These are phyloP conservation scores for Phthorimaea operculella DNA, from an alignment of 1,140 invertebrate species.

Conservation along the genomic window DNA sequence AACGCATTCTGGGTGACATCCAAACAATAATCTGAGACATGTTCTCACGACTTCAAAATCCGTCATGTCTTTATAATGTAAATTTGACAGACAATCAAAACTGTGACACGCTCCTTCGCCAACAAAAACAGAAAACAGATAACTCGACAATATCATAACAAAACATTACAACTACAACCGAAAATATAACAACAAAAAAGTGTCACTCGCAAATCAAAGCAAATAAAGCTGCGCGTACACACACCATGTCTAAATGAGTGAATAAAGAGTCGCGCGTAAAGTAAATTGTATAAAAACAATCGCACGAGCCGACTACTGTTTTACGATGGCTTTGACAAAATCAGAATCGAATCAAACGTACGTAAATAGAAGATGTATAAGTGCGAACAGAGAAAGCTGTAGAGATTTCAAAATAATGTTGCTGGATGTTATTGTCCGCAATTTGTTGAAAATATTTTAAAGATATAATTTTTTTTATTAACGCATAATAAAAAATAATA, in stretches of 20 bases:
- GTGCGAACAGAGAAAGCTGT: background rate
- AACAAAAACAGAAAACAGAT: constrained; percentile 43
- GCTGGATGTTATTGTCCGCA: background rate
- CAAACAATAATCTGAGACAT: constrained; percentile 17
- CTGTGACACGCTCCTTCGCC: constrained; percentile 43
- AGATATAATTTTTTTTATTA: no score
- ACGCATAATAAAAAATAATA: no score
- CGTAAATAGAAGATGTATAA: constrained; percentile 50
- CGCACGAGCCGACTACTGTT: constrained; percentile 41
- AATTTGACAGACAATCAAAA: constrained; percentile 63
- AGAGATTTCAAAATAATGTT: background rate
- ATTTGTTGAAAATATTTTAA: no score
- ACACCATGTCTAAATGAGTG: constrained; percentile 36
- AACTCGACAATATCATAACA: constrained; percentile 40
- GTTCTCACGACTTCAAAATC: constrained; percentile 41
- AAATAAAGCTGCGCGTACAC: constrained; percentile 39
- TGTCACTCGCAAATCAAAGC: constrained; percentile 59
- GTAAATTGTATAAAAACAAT: constrained; percentile 66
- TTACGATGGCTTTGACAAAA: constrained; percentile 60
- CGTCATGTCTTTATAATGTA: constrained; percentile 45
- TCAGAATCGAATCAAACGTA: constrained; percentile 59
- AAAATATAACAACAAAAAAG: constrained; percentile 27
- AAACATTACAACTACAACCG: constrained; percentile 28
- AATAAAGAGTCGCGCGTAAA: constrained; percentile 29
- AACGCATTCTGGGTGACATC: constrained; percentile 7